Conservation (phyloP, 1,140 invertebrate species). For the Phthorimaea operculella region DNA sequence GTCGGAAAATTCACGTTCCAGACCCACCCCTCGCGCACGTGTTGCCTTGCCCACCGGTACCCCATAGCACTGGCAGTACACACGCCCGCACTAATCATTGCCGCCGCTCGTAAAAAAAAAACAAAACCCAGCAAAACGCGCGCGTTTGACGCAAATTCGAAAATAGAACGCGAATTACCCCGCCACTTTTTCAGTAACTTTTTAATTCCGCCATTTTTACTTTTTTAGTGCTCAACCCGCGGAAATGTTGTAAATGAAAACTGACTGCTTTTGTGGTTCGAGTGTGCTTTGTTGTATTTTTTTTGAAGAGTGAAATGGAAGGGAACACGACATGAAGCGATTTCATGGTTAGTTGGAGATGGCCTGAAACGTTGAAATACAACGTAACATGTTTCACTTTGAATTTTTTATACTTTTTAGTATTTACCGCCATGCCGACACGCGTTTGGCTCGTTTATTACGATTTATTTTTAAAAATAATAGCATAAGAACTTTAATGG, state of each 20-base stretch:
- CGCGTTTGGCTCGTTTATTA: not conserved
- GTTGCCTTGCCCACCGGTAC: constrained; percentile 48
- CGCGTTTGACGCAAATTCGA: constrained; percentile 34
- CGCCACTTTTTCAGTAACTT: constrained; percentile 11
- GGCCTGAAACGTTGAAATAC: constrained; percentile 3
- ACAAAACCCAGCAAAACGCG: constrained; percentile 20
- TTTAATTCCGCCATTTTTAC: constrained; percentile 12
- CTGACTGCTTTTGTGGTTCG: constrained; percentile 33
- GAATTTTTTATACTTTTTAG: not conserved
- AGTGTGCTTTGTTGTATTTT: constrained; percentile 40
- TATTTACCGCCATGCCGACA: not conserved
- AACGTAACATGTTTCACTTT: constrained; percentile 1
- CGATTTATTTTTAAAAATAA: not conserved
- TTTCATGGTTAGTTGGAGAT: constrained; percentile 60
- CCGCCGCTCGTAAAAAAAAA: constrained; percentile 53
- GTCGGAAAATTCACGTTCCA: constrained; percentile 65
- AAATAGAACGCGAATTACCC: constrained; percentile 29
- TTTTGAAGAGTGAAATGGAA: constrained; percentile 58
- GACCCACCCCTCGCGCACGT: constrained; percentile 60
- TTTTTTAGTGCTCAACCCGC: constrained; percentile 32
- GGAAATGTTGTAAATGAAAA: constrained; percentile 43
- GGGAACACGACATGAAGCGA: constrained; percentile 55
- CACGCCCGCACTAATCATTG: constrained; percentile 61
- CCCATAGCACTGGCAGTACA: too few relatives aligned
- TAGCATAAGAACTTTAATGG: not conserved